phyloP scores from a whole-genome alignment of 2,888 invertebrate genomes.

The Megamerina dolium region DNA sequence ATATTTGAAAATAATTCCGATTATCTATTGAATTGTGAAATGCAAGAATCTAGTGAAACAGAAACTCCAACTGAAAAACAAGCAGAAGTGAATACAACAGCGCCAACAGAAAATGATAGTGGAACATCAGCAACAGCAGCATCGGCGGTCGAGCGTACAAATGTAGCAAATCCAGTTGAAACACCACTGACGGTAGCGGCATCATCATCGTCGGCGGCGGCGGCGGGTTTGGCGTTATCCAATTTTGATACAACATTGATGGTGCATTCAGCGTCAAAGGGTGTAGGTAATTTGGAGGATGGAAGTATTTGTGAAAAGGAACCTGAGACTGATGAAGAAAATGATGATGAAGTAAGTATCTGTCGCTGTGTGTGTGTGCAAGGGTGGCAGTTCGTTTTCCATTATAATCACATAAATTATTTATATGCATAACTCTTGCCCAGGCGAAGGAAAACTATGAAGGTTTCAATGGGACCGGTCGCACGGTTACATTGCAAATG shows the following conservation, averaged over 20 bases:
- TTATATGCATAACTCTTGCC: constrained; percentile 11
- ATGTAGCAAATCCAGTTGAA: constrained; percentile 1
- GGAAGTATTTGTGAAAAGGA: constrained; percentile 51
- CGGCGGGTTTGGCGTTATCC: constrained; percentile 7
- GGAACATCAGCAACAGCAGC: background rate
- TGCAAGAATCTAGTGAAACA: no score
- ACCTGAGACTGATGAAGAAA: constrained; percentile 54
- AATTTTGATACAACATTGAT: constrained; percentile 1
- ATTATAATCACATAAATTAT: background rate
- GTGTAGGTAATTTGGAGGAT: constrained; percentile 20
- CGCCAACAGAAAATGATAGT: no score
- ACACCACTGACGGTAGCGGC: constrained; percentile 10
- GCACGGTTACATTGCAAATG: constrained; percentile 79
- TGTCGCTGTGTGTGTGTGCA: background rate
- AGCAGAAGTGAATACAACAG: no score
- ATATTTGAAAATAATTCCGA: no score
- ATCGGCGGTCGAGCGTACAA: background rate
- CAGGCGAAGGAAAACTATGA: constrained; percentile 45
- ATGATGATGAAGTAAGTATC: constrained; percentile 52
- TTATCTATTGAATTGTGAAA: no score
- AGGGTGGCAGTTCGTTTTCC: background rate
- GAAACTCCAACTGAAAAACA: no score
- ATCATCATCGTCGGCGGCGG: constrained; percentile 14
- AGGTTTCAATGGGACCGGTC: constrained; percentile 51
- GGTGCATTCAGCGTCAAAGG: constrained; percentile 12